phyloP scores from a whole-genome alignment of 2,113 vertebrate species.

The Excalfactoria chinensis region DNA sequence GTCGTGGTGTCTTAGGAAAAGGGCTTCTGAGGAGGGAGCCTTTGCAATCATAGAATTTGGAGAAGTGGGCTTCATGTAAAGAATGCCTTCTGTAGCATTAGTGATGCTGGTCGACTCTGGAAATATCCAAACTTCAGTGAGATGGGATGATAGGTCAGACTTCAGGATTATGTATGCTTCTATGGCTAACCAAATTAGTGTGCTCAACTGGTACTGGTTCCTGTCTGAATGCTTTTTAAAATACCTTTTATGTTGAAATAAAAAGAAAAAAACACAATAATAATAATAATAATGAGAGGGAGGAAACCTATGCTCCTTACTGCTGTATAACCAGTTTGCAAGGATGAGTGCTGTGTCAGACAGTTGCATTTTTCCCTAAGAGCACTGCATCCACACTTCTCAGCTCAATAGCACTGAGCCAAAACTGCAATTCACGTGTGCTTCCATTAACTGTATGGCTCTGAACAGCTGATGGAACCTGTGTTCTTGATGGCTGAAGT shows the following conservation, averaged over 20 bases:
- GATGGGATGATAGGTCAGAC: background rate
- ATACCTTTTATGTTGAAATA: too few species aligned
- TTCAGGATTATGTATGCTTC: background rate
- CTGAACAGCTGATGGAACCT: background rate
- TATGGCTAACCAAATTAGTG: background rate
- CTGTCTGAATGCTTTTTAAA: background rate
- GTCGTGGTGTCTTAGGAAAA: background rate
- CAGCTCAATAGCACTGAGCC: fast-evolving
- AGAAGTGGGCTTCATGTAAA: background rate
- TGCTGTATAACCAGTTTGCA: background rate
- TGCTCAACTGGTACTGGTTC: background rate
- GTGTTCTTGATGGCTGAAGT: background rate
- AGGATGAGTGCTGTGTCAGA: background rate
- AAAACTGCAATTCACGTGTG: background rate
- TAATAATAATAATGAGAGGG: too few species aligned
- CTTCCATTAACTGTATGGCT: background rate
- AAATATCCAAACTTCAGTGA: background rate
- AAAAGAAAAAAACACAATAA: background rate
- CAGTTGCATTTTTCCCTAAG: background rate
- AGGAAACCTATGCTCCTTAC: background rate
- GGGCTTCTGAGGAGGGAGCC: background rate
- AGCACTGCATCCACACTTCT: background rate
- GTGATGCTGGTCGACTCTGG: background rate
- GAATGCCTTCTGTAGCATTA: background rate
- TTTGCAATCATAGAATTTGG: background rate